phyloP scores from a whole-genome alignment of 2,113 vertebrate species.

The Microtus richardsoni region DNA sequence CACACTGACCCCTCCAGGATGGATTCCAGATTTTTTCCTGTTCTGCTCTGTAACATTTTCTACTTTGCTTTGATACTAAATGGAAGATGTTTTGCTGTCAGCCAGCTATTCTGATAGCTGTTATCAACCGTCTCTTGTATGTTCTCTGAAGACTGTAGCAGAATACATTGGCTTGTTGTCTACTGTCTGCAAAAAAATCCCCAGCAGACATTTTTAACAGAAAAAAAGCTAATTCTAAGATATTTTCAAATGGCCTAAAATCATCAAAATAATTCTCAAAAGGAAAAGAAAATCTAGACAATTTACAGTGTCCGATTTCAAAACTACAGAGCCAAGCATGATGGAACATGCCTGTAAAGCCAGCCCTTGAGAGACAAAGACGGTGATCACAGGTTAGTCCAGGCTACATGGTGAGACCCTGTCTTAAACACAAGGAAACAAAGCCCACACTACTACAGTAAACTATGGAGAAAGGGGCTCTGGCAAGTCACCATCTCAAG shows the following conservation, averaged over 20 bases:
- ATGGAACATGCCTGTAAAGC: background rate
- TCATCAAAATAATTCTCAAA: background rate
- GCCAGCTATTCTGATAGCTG: background rate
- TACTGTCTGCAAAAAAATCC: background rate
- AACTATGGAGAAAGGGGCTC: background rate
- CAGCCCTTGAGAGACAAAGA: background rate
- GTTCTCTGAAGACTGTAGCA: background rate
- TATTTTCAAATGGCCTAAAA: slow-evolving; percentile 22
- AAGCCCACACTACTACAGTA: background rate
- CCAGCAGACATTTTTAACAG: background rate
- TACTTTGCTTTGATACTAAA: background rate
- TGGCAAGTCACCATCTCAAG: background rate
- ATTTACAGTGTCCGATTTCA: background rate
- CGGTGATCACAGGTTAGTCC: background rate
- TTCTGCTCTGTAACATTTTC: background rate
- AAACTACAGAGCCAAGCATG: background rate
- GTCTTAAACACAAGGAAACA: background rate
- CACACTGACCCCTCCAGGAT: background rate
- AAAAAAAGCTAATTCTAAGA: slow-evolving; percentile 38
- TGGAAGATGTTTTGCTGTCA: background rate
- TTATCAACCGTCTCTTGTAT: background rate
- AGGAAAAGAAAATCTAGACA: background rate
- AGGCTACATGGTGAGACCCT: background rate
- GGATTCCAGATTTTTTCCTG: background rate
- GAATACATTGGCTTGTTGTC: background rate